These are phyloP conservation scores for Itoplectis maculator DNA, from an alignment of 2,888 invertebrate species.

Conservation along the genomic window DNA sequence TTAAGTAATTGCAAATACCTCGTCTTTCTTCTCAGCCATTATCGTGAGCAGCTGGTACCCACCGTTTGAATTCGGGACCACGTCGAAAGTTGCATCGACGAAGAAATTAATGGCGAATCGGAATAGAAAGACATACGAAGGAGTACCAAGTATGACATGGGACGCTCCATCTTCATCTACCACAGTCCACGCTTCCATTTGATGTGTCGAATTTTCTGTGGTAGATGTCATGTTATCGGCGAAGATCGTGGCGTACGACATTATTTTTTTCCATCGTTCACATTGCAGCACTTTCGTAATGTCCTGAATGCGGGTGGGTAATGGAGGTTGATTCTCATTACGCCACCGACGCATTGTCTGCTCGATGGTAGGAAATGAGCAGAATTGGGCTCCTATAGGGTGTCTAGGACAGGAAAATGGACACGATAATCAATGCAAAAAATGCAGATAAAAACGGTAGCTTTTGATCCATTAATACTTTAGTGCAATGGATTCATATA, in stretches of 20 bases:
- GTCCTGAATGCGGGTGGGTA: background rate
- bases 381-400: slow-evolving; percentile 7
- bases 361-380: background rate
- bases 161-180: background rate
- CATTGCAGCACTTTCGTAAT: background rate
- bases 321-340: slow-evolving; percentile 7
- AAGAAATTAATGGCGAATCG: background rate
- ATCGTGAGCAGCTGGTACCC: slow-evolving; percentile 13
- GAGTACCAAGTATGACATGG: background rate
- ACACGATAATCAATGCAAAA: too few species aligned
- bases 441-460: too few species aligned
- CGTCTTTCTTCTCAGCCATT: slow-evolving; percentile 4
- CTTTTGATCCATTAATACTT: background rate
- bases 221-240: background rate
- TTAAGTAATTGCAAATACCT: background rate
- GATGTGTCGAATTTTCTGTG: background rate
- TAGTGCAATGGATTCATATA: background rate
- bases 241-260: background rate
- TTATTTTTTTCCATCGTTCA: background rate
- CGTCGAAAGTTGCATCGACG: slow-evolving; percentile 14
- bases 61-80: slow-evolving; percentile 1
- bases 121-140: background rate
- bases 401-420: too few species aligned
- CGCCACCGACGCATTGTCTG: background rate
- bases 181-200: slow-evolving; percentile 3